Conservation (phyloP, 2,113 vertebrate genomes). For the Calypte anna region DNA sequence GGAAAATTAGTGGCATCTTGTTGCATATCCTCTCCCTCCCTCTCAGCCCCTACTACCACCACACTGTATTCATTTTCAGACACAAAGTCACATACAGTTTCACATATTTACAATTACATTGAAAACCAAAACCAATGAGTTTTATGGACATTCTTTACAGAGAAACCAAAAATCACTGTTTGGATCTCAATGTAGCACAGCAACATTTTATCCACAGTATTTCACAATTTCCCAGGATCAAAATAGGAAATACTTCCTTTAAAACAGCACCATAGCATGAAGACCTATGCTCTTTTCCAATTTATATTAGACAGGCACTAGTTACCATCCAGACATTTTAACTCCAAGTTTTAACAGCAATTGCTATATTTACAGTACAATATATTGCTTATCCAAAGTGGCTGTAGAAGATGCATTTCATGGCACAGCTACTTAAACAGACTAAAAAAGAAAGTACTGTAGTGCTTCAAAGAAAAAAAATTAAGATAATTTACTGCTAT, state of each 20-base stretch:
- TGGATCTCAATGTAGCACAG: constrained; percentile 68
- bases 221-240: constrained; percentile 50
- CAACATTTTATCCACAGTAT: constrained; percentile 41
- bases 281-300: constrained; percentile 22
- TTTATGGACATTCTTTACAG: constrained; percentile 64
- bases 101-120: constrained; percentile 78
- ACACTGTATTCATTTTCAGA: constrained; percentile 29
- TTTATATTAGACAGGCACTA: constrained; percentile 36
- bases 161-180: constrained; percentile 56
- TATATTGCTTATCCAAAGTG: constrained; percentile 62
- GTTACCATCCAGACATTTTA: constrained; percentile 30
- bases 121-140: constrained; percentile 67
- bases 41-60: background rate
- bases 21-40: background rate
- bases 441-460: constrained; percentile 51
- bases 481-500: constrained; percentile 44
- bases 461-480: constrained; percentile 51
- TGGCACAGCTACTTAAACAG: constrained; percentile 37
- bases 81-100: constrained; percentile 43
- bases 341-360: constrained; percentile 28
- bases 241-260: background rate
- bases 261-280: constrained; percentile 63
- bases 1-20: background rate
- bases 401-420: constrained; percentile 51
- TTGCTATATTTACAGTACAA: constrained; percentile 62